Conservation (phyloP, 1,140 invertebrate genomes). For the Cylas formicarius region DNA sequence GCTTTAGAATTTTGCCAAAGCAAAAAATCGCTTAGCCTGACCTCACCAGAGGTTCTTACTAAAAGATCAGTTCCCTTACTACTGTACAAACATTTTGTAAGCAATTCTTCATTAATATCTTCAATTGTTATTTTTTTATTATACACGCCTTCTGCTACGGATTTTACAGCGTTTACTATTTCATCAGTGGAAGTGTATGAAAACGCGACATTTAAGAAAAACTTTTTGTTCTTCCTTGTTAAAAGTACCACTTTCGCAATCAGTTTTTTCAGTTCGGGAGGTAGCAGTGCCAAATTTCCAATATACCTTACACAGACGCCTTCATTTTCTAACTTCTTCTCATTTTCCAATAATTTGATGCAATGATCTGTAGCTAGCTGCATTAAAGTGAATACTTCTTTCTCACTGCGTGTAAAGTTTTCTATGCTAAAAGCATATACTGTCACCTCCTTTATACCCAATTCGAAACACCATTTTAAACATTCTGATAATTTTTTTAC, state of each 20-base stretch:
- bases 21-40: conserved; percentile 91
- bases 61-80: conserved; percentile 79
- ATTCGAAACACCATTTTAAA: conserved; percentile 78
- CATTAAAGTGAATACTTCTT: conserved; percentile 89
- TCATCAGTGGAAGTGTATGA: conserved; percentile 90
- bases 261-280: conserved; percentile 66
- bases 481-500: conserved; percentile 93
- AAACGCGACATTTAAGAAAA: conserved; percentile 86
- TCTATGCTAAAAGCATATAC: conserved; percentile 99
- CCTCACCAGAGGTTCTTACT: conserved; percentile 93
- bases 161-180: conserved; percentile 68
- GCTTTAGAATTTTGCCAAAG: conserved; percentile 82
- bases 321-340: conserved; percentile 62
- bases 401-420: conserved; percentile 90
- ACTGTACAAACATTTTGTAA: conserved; percentile 77
- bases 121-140: conserved; percentile 46
- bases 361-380: conserved; percentile 87
- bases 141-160: conserved; percentile 55
- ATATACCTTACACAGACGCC: conserved; percentile 84
- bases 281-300: conserved; percentile 78
- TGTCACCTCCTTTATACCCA: conserved; percentile 85
- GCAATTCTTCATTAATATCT: conserved; percentile 73
- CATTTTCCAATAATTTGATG: conserved; percentile 73
- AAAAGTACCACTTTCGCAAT: conserved; percentile 73
- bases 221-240: conserved; percentile 76